Evolutionary conservation across 2,888 invertebrate species (phyloP).

Genomic region (Synanthedon vespiformis): DNA sequence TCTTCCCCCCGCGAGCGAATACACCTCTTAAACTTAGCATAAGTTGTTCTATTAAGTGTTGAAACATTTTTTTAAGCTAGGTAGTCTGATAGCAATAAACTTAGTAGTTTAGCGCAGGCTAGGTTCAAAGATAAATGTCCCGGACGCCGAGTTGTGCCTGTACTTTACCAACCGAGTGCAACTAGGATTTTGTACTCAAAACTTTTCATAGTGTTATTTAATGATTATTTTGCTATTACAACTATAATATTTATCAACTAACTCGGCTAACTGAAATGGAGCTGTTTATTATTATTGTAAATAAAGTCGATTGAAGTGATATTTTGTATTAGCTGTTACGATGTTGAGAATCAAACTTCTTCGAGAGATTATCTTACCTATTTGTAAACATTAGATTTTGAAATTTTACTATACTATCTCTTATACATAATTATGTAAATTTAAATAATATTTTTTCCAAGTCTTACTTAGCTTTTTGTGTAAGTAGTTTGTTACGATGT

Average conservation of each 20-base stretch:
- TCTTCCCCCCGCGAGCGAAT: conserved; percentile 14
- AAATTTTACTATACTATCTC: conserved; percentile 15
- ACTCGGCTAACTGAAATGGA: conserved; percentile 44
- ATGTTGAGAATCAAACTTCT: conserved; percentile 16
- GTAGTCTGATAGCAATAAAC: conserved; percentile 48
- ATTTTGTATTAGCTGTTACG: conserved; percentile 57
- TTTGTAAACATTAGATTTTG: conserved; percentile 36
- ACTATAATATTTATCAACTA: conserved; percentile 19
- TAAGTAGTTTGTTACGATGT: conserved; percentile 38
- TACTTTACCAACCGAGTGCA: conserved; percentile 7
- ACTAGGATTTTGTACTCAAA: conserved; percentile 8
- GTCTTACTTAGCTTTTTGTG: conserved; percentile 45
- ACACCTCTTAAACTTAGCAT: conserved; percentile 13
- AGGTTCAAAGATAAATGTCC: conserved; percentile 4
- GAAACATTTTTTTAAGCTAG: conserved; percentile 38
- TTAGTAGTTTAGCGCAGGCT: conserved; percentile 10
- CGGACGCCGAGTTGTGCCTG: conserved; percentile 21
- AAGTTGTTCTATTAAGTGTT: conserved; percentile 52
- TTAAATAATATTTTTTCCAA: conserved; percentile 15
- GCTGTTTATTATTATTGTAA: conserved; percentile 52
- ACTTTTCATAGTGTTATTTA: conserved; percentile 5
- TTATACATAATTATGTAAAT: neutral
- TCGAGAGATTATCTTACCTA: conserved; percentile 13
- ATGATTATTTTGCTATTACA: conserved; percentile 10
- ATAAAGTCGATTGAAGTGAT: conserved; percentile 45